Evolutionary conservation across 2,797 vertebrate genomes (phyloP).

Genomic region (Pangasius djambal): DNA sequence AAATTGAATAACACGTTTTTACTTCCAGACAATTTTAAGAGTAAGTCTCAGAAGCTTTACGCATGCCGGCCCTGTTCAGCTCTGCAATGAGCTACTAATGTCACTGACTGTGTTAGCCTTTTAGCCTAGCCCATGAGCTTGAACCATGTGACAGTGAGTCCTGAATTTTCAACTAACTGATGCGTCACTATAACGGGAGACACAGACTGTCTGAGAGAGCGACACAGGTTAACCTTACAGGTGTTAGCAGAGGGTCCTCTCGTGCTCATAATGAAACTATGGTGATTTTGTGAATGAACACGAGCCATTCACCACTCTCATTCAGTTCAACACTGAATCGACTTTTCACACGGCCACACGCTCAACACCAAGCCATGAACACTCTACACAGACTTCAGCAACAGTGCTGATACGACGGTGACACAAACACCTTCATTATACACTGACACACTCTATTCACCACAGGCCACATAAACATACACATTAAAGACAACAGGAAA

Average conservation of each 20-base stretch:
- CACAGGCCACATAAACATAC: neutral
- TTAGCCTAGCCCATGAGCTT: neutral
- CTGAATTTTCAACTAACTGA: neutral
- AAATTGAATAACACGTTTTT: neutral
- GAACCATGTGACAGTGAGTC: neutral
- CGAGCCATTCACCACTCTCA: neutral
- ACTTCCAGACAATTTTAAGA: neutral
- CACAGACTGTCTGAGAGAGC: neutral
- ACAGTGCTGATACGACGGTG: too few relatives aligned
- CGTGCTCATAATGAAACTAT: neutral
- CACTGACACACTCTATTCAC: neutral
- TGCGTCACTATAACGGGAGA: neutral
- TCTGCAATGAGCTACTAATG: neutral
- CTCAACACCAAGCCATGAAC: neutral
- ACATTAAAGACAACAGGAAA: slow-evolving; percentile 6
- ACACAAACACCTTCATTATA: neutral
- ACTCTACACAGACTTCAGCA: neutral
- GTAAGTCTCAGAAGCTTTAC: neutral
- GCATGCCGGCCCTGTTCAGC: neutral
- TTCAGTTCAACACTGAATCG: slow-evolving; percentile 14
- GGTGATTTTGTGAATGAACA: slow-evolving; percentile 24
- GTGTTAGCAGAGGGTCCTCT: neutral
- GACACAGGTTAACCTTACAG: neutral
- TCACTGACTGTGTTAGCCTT: neutral
- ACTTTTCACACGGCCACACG: slow-evolving; percentile 5